phyloP scores from a whole-genome alignment of 2,888 invertebrate genomes.

The Erebia palarica region DNA sequence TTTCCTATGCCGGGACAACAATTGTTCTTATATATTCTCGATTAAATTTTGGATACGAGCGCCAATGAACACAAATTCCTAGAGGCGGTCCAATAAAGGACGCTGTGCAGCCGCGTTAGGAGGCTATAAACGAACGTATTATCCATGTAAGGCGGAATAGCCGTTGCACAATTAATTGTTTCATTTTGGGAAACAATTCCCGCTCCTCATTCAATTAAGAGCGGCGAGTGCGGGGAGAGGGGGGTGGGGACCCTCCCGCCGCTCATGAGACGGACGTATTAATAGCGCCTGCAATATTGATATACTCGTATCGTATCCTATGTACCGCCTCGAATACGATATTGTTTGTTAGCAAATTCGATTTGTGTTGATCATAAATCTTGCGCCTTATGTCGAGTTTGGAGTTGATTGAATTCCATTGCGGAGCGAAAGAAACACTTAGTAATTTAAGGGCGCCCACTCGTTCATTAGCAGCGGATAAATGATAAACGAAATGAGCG shows the following conservation, averaged over 20 bases:
- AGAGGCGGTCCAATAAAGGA: conserved; percentile 81
- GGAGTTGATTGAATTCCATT: conserved; percentile 76
- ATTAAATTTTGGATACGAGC: conserved; percentile 81
- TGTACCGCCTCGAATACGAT: conserved; percentile 79
- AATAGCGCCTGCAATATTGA: conserved; percentile 83
- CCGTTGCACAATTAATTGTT: conserved; percentile 84
- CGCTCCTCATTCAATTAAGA: conserved; percentile 83
- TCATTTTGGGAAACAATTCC: conserved; percentile 83
- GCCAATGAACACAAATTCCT: conserved; percentile 81
- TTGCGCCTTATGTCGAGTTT: conserved; percentile 81
- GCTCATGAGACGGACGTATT: conserved; percentile 82
- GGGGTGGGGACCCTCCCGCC: conserved; percentile 54
- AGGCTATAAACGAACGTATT: conserved; percentile 82
- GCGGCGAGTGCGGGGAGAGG: conserved; percentile 72
- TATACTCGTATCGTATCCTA: conserved; percentile 79
- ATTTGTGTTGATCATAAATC: conserved; percentile 83
- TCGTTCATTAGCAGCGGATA: conserved; percentile 62
- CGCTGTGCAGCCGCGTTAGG: conserved; percentile 81
- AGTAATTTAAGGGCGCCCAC: conserved; percentile 41
- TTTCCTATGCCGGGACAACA: conserved; percentile 60
- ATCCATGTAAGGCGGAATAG: conserved; percentile 83
- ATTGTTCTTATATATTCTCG: conserved; percentile 78
- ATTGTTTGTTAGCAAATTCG: conserved; percentile 82
- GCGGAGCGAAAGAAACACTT: conserved; percentile 57
- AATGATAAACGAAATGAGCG: conserved; percentile 60